Evolutionary conservation across 2,888 invertebrate genomes (phyloP).

Genomic region (Lithophane ornitopus): DNA sequence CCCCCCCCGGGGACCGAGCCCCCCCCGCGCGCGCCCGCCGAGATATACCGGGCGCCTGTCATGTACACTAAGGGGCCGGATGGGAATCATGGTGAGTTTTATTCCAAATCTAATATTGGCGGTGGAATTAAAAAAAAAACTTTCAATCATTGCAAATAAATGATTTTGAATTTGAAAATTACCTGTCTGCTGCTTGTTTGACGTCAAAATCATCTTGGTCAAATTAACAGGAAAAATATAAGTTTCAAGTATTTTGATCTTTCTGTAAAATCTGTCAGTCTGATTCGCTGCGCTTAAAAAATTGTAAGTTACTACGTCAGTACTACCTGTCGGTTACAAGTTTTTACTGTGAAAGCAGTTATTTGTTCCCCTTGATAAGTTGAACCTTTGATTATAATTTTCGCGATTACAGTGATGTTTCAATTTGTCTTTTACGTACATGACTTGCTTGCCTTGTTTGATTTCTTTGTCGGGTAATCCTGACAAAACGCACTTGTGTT

Average conservation of each 20-base stretch:
- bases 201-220: too few species aligned
- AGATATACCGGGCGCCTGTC: conserved; percentile 78
- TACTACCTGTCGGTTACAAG: too few species aligned
- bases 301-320: background rate
- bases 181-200: background rate
- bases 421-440: background rate
- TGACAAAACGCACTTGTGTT: background rate
- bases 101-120: too few species aligned
- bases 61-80: conserved; percentile 76
- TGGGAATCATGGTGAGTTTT: conserved; percentile 58
- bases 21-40: conserved; percentile 68
- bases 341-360: background rate
- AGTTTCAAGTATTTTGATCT: background rate
- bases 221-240: too few species aligned
- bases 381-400: background rate
- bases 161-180: too few species aligned
- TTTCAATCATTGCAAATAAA: too few species aligned
- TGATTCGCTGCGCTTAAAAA: too few species aligned
- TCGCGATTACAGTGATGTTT: background rate
- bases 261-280: background rate
- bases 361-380: background rate
- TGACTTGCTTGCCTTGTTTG: background rate
- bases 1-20: conserved; percentile 85
- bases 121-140: too few species aligned
- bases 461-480: background rate